These are phyloP conservation scores for Blera fallax DNA, from an alignment of 2,888 invertebrate genomes.

Conservation along the genomic window DNA sequence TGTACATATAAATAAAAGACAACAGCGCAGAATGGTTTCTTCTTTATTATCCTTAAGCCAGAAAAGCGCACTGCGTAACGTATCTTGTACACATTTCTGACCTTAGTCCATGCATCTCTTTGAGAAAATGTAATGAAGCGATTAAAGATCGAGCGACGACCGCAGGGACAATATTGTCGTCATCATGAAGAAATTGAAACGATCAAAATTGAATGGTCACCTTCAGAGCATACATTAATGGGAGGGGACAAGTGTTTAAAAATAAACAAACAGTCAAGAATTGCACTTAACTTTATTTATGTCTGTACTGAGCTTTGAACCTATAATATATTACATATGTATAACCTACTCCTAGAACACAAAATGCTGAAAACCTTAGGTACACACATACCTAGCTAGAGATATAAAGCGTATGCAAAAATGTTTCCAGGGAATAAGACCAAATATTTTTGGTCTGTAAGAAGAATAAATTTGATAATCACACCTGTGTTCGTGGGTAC, in stretches of 20 bases:
- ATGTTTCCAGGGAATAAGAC: too few species aligned
- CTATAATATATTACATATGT: too few species aligned
- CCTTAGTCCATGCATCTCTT: conserved; percentile 24
- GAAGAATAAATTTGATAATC: too few species aligned
- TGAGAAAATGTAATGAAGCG: conserved; percentile 53
- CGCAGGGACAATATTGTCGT: conserved; percentile 63
- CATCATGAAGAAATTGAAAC: conserved; percentile 53
- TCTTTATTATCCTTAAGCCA: not conserved
- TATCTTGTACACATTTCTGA: not conserved
- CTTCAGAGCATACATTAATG: conserved; percentile 31
- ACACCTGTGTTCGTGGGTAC: too few species aligned
- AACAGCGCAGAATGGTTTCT: not conserved
- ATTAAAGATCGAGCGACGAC: conserved; percentile 17
- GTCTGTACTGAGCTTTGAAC: too few species aligned
- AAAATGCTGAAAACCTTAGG: too few species aligned
- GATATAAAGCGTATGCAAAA: too few species aligned
- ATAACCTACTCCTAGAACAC: too few species aligned
- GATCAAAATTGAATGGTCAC: conserved; percentile 35
- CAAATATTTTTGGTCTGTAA: too few species aligned
- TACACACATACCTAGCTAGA: too few species aligned
- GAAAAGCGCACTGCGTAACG: not conserved
- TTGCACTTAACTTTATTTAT: not conserved
- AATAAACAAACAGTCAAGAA: conserved; percentile 24
- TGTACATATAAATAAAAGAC: not conserved
- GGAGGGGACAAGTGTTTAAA: conserved; percentile 21